Evolutionary conservation across 2,888 invertebrate species (phyloP).

Genomic region (Brachylomia viminalis): DNA sequence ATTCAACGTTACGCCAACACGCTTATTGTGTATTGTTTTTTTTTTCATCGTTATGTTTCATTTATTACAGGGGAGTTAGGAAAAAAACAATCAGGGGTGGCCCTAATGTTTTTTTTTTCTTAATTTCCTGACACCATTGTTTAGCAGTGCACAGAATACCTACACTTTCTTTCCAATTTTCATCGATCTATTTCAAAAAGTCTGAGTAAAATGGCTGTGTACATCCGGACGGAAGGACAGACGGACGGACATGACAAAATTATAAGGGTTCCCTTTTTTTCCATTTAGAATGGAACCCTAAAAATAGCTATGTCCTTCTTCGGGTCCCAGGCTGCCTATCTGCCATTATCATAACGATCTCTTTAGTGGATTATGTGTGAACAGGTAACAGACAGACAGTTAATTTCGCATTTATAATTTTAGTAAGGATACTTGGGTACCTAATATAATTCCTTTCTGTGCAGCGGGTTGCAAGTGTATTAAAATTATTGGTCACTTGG

Average conservation of each 20-base stretch:
- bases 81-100: too few relatives aligned
- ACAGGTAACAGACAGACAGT: not conserved
- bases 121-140: too few relatives aligned
- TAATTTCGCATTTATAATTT: not conserved
- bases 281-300: not conserved
- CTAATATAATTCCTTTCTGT: not conserved
- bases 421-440: not conserved
- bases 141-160: too few relatives aligned
- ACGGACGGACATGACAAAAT: not conserved
- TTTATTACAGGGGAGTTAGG: too few relatives aligned
- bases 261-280: not conserved
- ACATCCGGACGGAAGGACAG: not conserved
- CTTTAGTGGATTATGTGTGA: not conserved
- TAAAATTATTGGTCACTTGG: conserved; percentile 78
- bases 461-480: conserved; percentile 77
- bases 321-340: not conserved
- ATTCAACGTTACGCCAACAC: too few relatives aligned
- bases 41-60: too few relatives aligned
- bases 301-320: not conserved
- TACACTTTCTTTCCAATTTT: too few relatives aligned
- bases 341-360: not conserved
- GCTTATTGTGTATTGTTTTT: too few relatives aligned
- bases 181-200: too few relatives aligned
- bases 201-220: not conserved
- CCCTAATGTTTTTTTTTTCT: too few relatives aligned